A percentile compares a stretch with the other conserved stretches of the same genome.
Conservation (phyloP, 2,797 vertebrate species). For the Sebastes cheni region DNA sequence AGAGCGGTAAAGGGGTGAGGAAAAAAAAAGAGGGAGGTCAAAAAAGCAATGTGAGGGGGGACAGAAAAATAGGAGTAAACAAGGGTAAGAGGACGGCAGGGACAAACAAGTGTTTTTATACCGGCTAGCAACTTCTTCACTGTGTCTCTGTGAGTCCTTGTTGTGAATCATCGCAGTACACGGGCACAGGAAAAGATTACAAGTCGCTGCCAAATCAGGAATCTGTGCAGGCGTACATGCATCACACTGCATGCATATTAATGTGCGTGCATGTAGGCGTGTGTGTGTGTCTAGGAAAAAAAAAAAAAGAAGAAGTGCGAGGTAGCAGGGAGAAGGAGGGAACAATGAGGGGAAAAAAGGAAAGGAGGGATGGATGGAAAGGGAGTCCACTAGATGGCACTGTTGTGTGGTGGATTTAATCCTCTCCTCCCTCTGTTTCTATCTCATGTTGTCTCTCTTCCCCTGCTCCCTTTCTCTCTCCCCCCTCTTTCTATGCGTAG, state of each 20-base stretch:
- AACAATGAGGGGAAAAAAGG: background rate
- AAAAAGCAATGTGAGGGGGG: slow-evolving; percentile 22
- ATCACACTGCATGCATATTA: slow-evolving; percentile 33
- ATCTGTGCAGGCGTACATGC: slow-evolving; percentile 16
- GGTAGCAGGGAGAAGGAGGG: slow-evolving; percentile 2
- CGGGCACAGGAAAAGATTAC: slow-evolving; percentile 22
- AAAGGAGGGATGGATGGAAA: slow-evolving; percentile 6
- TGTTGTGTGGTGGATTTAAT: slow-evolving; percentile 70
- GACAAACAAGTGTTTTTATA: slow-evolving; percentile 51
- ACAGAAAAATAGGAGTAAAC: slow-evolving; percentile 49
- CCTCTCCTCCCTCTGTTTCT: slow-evolving; percentile 57
- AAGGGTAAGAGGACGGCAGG: slow-evolving; percentile 54
- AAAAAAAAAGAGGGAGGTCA: slow-evolving; percentile 8
- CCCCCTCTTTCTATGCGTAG: slow-evolving; percentile 40
- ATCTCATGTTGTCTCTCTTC: slow-evolving; percentile 44
- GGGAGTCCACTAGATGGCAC: slow-evolving; percentile 81
- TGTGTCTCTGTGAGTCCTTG: slow-evolving; percentile 15
- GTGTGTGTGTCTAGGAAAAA: background rate
- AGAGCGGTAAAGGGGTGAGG: slow-evolving; percentile 1
- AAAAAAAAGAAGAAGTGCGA: background rate
- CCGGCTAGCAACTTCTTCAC: slow-evolving; percentile 19
- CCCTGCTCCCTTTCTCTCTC: background rate
- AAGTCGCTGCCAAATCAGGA: slow-evolving; percentile 37
- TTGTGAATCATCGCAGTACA: slow-evolving; percentile 32
- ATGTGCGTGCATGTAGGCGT: background rate